phyloP scores from a whole-genome alignment of 1,140 invertebrate species.

The Tetraneura akinire region DNA sequence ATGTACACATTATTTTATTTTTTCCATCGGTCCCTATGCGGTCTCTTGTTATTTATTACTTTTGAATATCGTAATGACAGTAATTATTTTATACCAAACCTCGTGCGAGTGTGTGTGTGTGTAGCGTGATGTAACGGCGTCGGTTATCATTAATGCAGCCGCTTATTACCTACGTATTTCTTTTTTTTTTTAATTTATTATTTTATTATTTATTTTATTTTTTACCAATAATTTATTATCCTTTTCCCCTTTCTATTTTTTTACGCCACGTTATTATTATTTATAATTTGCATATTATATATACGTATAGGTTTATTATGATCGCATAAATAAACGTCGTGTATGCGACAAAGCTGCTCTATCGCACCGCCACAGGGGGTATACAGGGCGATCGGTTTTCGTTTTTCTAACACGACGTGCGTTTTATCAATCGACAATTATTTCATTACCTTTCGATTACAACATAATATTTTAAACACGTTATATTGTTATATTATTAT shows the following conservation, averaged over 20 bases:
- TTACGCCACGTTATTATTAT: background rate
- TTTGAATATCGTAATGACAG: conserved; percentile 28
- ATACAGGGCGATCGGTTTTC: too few species aligned
- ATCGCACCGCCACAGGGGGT: too few species aligned
- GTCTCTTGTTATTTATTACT: conserved; percentile 18
- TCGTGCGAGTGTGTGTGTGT: background rate
- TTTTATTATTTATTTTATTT: conserved; percentile 20
- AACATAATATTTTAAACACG: too few species aligned
- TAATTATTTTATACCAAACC: background rate
- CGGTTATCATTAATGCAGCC: conserved; percentile 29
- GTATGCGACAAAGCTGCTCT: background rate
- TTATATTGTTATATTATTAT: too few species aligned
- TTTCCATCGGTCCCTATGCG: conserved; percentile 23
- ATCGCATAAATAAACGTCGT: background rate
- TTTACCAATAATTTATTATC: conserved; percentile 22
- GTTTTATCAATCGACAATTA: too few species aligned
- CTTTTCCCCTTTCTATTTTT: conserved; percentile 8
- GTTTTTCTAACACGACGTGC: too few species aligned
- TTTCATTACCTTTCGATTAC: too few species aligned
- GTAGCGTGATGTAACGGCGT: conserved; percentile 13
- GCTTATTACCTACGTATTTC: conserved; percentile 11
- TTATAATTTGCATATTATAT: background rate
- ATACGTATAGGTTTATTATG: too few species aligned
- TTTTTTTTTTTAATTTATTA: too few species aligned
- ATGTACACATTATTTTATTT: background rate